These are phyloP conservation scores for Dryocosmus kuriphilus DNA, from an alignment of 2,888 invertebrate species.

Conservation along the genomic window DNA sequence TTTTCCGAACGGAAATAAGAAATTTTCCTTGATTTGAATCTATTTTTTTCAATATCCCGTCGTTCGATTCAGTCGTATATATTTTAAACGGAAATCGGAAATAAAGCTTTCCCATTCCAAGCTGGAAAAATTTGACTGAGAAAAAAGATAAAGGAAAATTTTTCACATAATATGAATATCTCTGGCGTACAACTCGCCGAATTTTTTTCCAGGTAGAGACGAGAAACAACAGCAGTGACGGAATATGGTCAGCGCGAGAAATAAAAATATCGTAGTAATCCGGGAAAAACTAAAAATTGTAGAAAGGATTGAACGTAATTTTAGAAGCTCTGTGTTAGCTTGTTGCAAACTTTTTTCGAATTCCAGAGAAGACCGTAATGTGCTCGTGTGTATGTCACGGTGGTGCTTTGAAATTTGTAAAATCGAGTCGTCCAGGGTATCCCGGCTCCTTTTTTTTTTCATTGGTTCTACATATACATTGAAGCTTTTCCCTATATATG, in stretches of 20 bases:
- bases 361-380: conserved; percentile 24
- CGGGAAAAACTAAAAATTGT: conserved; percentile 15
- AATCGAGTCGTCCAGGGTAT: conserved; percentile 16
- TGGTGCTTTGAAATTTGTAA: conserved; percentile 27
- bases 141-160: neutral
- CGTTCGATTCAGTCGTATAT: neutral
- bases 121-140: neutral
- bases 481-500: conserved; percentile 1
- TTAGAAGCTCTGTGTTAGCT: conserved; percentile 9
- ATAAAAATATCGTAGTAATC: conserved; percentile 34
- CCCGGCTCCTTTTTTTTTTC: conserved; percentile 17
- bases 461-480: neutral
- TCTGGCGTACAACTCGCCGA: neutral
- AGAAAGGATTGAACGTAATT: conserved; percentile 1
- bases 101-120: neutral
- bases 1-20: conserved; percentile 17
- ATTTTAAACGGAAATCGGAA: conserved; percentile 6
- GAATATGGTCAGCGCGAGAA: conserved; percentile 19
- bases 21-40: too few relatives aligned
- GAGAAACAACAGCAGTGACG: conserved; percentile 11
- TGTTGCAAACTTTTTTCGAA: conserved; percentile 33
- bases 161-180: neutral
- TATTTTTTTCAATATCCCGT: neutral
- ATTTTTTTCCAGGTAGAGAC: neutral
- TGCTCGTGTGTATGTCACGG: conserved; percentile 14